Conservation (phyloP, 30 jellyfish, hydroid and myxozoan genomes). For the Hydra vulgaris region DNA sequence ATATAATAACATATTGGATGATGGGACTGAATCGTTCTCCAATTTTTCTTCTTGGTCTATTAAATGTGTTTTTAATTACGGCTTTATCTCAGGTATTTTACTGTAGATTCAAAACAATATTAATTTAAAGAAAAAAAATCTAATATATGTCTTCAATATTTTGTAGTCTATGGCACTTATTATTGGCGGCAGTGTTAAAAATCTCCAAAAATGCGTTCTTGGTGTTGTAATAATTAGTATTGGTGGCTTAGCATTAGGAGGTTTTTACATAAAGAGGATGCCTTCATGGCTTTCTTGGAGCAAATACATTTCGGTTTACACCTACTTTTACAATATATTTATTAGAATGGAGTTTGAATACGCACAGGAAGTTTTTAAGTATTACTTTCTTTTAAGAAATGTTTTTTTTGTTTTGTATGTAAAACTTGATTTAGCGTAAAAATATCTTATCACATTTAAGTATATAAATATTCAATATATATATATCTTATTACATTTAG, state of each 20-base stretch:
- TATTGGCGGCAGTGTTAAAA: constrained; percentile 35
- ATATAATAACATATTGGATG: constrained; percentile 56
- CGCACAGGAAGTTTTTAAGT: constrained; percentile 28
- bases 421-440: too few species aligned
- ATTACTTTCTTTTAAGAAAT: not conserved
- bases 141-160: not conserved
- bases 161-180: constrained; percentile 43
- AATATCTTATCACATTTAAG: too few species aligned
- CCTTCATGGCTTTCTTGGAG: constrained; percentile 57
- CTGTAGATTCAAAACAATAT: not conserved
- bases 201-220: constrained; percentile 23
- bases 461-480: too few species aligned
- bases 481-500: not conserved
- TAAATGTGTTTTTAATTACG: constrained; percentile 17
- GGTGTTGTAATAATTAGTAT: constrained; percentile 25
- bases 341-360: constrained; percentile 28
- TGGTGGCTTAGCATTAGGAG: constrained; percentile 40
- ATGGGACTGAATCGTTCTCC: constrained; percentile 49
- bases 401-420: too few species aligned
- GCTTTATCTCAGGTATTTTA: constrained; percentile 46
- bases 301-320: constrained; percentile 24
- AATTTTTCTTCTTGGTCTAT: constrained; percentile 24
- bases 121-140: too few species aligned
- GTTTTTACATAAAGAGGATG: constrained; percentile 37
- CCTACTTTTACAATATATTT: constrained; percentile 32